Percentiles rank a stretch among this genome's conserved stretches.
Conservation (phyloP, 2,888 invertebrate genomes). For the Ganaspis brasiliensis region DNA sequence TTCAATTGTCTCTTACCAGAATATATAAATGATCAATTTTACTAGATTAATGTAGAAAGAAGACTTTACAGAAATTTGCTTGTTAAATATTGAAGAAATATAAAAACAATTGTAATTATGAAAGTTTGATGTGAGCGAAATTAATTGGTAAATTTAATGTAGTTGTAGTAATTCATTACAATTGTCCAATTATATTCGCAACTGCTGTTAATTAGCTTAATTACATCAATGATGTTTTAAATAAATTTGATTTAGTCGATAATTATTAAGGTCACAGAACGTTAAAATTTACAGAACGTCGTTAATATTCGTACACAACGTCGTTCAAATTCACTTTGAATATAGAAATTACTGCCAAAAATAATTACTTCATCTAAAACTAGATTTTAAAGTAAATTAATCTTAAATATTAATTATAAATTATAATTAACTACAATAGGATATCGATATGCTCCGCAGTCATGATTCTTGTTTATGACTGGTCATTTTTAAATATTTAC, state of each 20-base stretch:
- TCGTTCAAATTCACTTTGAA: conserved; percentile 33
- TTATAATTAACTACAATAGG: conserved; percentile 19
- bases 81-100: conserved; percentile 25
- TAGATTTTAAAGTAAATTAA: conserved; percentile 9
- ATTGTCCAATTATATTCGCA: conserved; percentile 31
- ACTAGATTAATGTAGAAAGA: neutral
- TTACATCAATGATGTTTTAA: conserved; percentile 30
- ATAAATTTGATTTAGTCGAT: conserved; percentile 16
- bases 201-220: conserved; percentile 28
- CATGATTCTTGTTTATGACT: conserved; percentile 45
- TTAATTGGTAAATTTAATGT: conserved; percentile 28
- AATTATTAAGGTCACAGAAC: neutral
- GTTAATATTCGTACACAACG: neutral
- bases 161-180: conserved; percentile 16
- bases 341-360: conserved; percentile 38
- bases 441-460: conserved; percentile 46
- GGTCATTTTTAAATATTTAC: conserved; percentile 45
- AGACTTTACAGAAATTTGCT: neutral
- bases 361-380: neutral
- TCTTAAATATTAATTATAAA: neutral
- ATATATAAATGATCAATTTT: too few species aligned
- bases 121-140: conserved; percentile 20
- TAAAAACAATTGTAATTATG: conserved; percentile 33
- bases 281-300: conserved; percentile 5
- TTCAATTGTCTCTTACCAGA: neutral